phyloP scores from a whole-genome alignment of 2,888 invertebrate genomes.

The Gandaritis pyraliata region DNA sequence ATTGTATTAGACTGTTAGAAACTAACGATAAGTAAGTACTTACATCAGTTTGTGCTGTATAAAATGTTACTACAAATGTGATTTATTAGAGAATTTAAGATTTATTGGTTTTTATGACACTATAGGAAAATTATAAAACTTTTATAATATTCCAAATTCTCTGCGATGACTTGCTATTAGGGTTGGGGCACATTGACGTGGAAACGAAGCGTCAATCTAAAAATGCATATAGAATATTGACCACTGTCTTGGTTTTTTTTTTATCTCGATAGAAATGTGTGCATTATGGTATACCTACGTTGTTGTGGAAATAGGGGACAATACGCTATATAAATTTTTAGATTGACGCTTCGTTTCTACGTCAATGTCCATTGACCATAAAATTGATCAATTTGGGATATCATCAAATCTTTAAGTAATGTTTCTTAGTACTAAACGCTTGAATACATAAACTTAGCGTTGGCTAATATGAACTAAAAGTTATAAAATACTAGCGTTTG shows the following conservation, averaged over 20 bases:
- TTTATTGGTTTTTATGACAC: neutral
- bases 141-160: neutral
- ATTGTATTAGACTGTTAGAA: conserved; percentile 64
- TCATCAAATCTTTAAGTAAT: conserved; percentile 6
- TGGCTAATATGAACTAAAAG: conserved; percentile 9
- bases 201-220: too few species aligned
- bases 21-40: conserved; percentile 51
- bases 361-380: too few species aligned
- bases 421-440: conserved; percentile 15
- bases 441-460: conserved; percentile 11
- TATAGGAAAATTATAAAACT: neutral
- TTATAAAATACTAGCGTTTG: neutral
- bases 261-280: too few species aligned
- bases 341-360: too few species aligned
- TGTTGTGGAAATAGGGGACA: too few species aligned
- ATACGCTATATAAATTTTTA: too few species aligned
- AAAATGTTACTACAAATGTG: conserved; percentile 59
- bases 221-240: too few species aligned
- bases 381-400: neutral
- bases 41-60: conserved; percentile 68
- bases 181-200: too few species aligned
- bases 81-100: conserved; percentile 51
- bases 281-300: too few species aligned
- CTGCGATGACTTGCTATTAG: too few species aligned
- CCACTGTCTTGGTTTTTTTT: too few species aligned